phyloP scores from a whole-genome alignment of 2,113 vertebrate genomes.

The Cyprinodon brontotheroides region DNA sequence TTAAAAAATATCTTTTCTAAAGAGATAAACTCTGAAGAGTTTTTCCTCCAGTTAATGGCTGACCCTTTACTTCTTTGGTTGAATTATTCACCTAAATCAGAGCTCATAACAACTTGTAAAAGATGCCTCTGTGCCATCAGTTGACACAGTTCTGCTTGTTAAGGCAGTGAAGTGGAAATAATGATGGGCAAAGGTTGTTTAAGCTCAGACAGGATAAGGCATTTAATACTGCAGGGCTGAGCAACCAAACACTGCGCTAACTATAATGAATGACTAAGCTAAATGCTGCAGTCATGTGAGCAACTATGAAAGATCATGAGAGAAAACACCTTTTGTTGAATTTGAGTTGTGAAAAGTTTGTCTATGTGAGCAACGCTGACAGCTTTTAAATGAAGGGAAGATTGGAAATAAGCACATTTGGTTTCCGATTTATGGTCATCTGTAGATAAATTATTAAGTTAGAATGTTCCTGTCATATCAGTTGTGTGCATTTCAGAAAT shows the following conservation, averaged over 20 bases:
- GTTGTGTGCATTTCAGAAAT: background rate
- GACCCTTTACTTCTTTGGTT: conserved; percentile 20
- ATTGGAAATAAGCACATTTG: too few relatives aligned
- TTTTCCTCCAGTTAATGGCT: conserved; percentile 41
- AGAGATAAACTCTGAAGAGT: background rate
- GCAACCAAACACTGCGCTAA: background rate
- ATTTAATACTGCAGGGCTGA: background rate
- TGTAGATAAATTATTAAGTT: background rate
- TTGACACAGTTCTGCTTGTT: conserved; percentile 19
- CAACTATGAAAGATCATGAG: conserved; percentile 20
- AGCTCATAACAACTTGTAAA: conserved; percentile 49
- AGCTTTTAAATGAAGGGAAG: background rate
- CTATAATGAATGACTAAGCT: conserved; percentile 2
- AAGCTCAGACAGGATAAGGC: background rate
- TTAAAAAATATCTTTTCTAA: background rate
- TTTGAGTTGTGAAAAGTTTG: conserved; percentile 8
- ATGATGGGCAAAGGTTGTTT: conserved; percentile 41
- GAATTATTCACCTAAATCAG: conserved; percentile 65
- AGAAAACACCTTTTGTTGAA: conserved; percentile 25
- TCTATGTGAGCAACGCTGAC: background rate
- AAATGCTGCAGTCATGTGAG: conserved; percentile 24
- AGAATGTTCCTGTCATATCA: background rate
- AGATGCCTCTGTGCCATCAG: conserved; percentile 1
- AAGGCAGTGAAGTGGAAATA: conserved; percentile 37
- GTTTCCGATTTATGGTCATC: too few relatives aligned